Base-by-base conservation (phyloP, 2,888 invertebrate species). In the Adelognathus sp. region DNA sequence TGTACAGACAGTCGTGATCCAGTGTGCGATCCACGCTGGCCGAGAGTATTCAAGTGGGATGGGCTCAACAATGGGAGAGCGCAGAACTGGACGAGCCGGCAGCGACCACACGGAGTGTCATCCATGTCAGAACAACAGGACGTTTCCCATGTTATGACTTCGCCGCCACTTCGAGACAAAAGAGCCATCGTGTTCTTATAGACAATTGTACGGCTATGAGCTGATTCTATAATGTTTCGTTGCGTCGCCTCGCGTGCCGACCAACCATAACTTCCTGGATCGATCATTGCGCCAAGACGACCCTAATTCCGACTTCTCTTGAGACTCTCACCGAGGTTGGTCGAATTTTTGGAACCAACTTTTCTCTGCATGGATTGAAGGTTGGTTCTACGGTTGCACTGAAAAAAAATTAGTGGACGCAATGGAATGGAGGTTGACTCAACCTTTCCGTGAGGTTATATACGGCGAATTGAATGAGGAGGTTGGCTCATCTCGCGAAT, bases 1-100 rank as follows among this genome's bases (percentile, higher is more conserved):
- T 44, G 44, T 67, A 46, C 31, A 29, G 66, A 18, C 70, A 27
- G 50, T 64, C 58, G 24, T 76, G 16, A 58, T 76, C 21, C 41
- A n/a, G 54, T 33, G 16, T 41, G 61, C 41, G 64, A 70, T 33
- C 33, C 54, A n/a, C 14, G 2, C 18, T n/a, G 11, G n/a, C 11
- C 21, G n/a, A 27, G 39, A 36, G 61, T 29, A 29, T 72, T 54
- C 61, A 61, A 69, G 56, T 54, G 63, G 29, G 27, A 54, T 21
- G 71, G 16, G 71, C 60, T 66, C 71, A 29, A 44, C 33, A 14
- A 61, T 31, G 9, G 33, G 36, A 54, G 31, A 52, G 60, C 7
- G 16, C 11, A n/a, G 21, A 64, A 52, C 24, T 54, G 60, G 11
- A 44, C 16, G 58, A 60, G 24, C 31, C 9, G n/a, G n/a, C n/a